Base-by-base conservation (phyloP, 2,113 vertebrate species). In the Dicaeum eximium region DNA sequence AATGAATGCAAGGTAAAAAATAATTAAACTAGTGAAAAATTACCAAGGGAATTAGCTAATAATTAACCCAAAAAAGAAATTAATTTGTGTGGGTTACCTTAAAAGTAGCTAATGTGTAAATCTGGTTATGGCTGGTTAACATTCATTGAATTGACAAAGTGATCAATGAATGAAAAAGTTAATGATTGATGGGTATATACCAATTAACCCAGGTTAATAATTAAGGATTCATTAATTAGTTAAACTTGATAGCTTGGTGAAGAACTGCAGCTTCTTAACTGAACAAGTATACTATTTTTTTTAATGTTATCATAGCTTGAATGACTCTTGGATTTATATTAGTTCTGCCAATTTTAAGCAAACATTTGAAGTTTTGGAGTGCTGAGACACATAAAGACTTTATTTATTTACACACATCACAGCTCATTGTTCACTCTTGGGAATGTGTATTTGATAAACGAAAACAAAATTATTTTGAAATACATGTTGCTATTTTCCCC, bases 391-490 rank as follows among this genome's bases (percentile, higher is more conserved):
- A 60, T 56, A 61, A 90, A 77, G 65, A 67, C 56, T 92, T 93
- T 70, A 69, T 90, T 94, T 95, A 80, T 87, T 96, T 90, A 88
- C 65, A 73, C 65, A 92, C 15, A 81, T 90, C 88, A 85, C 87
- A 94, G 77, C 61, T 94, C 80, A 80, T 80, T 88, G 50, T 64
- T 95, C 86, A 75, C 79, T 92, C 75, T 51, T 78, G 85, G 81
- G 82, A 93, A 92, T 48, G n/a, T 77, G 38, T 25, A 61, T 93
- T 93, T 90, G 83, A 92, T 91, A 83, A 95, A 89, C 0, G 1
- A 91, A 91, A 94, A 15, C 50, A 86, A 92, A 90, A 88, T 58
- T 73, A 92, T 93, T 91, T 96, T 70, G 72, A 82, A 96, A 86
- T 94, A 48, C 80, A 75, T 81, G 53, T 80, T 92, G 47, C 23